phyloP scores from a whole-genome alignment of 2,797 vertebrate genomes.

The Helarctos malayanus region DNA sequence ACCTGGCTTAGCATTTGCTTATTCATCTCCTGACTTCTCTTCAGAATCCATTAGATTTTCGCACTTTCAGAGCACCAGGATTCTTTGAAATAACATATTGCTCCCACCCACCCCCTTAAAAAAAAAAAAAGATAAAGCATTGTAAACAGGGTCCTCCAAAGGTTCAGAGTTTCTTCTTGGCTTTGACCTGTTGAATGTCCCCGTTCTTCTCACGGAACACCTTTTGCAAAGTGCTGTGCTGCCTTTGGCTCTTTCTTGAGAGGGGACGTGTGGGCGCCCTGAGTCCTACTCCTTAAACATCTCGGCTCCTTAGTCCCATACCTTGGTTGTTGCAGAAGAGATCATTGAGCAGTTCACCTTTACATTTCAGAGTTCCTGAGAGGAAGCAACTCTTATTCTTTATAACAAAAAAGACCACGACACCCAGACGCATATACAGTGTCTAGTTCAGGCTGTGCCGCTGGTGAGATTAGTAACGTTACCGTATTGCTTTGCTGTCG shows the following conservation, averaged over 20 bases:
- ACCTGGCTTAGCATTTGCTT: background rate
- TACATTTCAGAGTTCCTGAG: background rate
- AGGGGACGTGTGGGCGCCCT: background rate
- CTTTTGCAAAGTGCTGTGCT: background rate
- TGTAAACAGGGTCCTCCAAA: background rate
- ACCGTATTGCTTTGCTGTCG: background rate
- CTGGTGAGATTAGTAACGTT: background rate
- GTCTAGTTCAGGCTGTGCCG: background rate
- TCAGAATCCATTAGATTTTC: background rate
- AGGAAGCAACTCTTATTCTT: background rate
- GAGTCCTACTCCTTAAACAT: background rate
- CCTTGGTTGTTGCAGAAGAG: background rate
- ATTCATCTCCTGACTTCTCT: background rate
- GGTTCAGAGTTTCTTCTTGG: background rate
- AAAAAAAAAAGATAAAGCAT: background rate
- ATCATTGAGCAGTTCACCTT: background rate
- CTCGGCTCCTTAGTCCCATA: background rate
- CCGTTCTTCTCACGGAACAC: background rate
- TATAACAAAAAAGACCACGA: background rate
- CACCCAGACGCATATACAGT: fast-evolving
- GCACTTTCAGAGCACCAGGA: background rate
- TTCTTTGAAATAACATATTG: conserved; percentile 28
- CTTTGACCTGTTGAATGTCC: background rate
- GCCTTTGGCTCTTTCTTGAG: background rate
- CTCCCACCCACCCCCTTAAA: background rate